Evolutionary conservation across 2,113 vertebrate genomes (phyloP).

Genomic region (Channa argus): DNA sequence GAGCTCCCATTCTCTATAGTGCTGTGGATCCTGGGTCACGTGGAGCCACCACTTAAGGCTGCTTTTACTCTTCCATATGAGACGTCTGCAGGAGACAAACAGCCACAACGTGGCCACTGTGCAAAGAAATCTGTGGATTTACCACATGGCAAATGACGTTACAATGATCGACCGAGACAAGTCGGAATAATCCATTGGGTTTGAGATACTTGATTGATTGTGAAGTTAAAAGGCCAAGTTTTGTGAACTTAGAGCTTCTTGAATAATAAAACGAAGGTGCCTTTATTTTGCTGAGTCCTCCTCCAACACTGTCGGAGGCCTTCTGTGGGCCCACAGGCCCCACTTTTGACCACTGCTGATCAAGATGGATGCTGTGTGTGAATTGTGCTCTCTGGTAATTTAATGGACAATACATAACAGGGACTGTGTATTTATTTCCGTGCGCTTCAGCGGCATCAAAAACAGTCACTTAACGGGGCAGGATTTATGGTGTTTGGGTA

Average conservation of each 20-base stretch:
- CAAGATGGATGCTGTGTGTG: slow-evolving; percentile 50
- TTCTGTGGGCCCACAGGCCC: slow-evolving; percentile 31
- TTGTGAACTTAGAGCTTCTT: background rate
- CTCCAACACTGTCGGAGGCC: slow-evolving; percentile 1
- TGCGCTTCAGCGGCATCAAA: slow-evolving; percentile 54
- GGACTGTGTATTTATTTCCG: slow-evolving; percentile 39
- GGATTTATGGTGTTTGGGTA: slow-evolving; percentile 71
- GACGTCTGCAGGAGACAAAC: no score
- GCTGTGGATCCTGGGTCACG: no score
- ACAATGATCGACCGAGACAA: no score
- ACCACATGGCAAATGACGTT: no score
- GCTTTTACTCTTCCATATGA: no score
- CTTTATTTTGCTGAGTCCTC: slow-evolving; percentile 1
- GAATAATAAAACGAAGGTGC: background rate
- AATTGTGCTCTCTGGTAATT: slow-evolving; percentile 51
- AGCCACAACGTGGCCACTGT: no score
- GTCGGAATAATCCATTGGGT: no score
- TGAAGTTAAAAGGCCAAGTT: background rate
- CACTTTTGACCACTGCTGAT: slow-evolving; percentile 30
- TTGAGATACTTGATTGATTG: background rate
- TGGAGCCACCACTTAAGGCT: no score
- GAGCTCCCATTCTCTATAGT: no score
- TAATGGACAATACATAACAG: slow-evolving; percentile 50
- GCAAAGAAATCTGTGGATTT: no score
- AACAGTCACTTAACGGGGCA: slow-evolving; percentile 67